Conservation (phyloP, 2,797 vertebrate genomes). For the Pygocentrus nattereri region DNA sequence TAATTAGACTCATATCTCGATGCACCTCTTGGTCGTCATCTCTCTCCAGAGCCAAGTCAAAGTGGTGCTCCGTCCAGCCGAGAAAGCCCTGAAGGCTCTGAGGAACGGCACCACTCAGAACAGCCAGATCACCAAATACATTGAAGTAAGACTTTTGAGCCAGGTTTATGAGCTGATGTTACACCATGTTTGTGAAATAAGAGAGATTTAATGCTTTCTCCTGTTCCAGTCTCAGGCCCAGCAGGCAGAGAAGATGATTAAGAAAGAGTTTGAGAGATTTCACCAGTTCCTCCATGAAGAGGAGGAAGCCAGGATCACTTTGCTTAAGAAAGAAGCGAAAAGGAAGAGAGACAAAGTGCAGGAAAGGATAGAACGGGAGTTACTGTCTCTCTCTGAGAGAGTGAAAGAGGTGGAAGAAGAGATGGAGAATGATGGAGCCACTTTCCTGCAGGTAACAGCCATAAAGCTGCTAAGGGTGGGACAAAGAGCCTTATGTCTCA, state of each 20-base stretch:
- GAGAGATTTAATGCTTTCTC: too few species aligned
- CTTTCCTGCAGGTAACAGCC: slow-evolving; percentile 25
- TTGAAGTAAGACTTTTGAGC: too few species aligned
- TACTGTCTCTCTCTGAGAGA: slow-evolving; percentile 5
- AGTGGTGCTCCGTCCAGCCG: slow-evolving; percentile 5
- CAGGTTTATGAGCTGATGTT: too few species aligned
- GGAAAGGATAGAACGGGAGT: background rate
- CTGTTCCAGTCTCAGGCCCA: background rate
- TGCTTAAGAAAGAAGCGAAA: background rate
- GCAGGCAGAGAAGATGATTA: slow-evolving; percentile 9
- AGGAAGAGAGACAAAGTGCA: slow-evolving; percentile 10
- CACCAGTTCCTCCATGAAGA: background rate
- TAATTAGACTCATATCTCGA: too few species aligned
- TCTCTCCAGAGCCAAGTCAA: slow-evolving; percentile 18
- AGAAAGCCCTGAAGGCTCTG: slow-evolving; percentile 35
- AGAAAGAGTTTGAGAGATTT: background rate
- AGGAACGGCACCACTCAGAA: background rate
- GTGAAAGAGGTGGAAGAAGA: slow-evolving; percentile 30
- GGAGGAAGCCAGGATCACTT: background rate
- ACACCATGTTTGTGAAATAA: too few species aligned
- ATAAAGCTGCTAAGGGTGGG: background rate
- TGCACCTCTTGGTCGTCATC: background rate
- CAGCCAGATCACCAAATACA: background rate
- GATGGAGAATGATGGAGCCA: slow-evolving; percentile 16
- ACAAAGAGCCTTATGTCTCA: too few species aligned